These are phyloP conservation scores for Chaetodon trifascialis DNA, from an alignment of 2,113 vertebrate species.

Conservation along the genomic window DNA sequence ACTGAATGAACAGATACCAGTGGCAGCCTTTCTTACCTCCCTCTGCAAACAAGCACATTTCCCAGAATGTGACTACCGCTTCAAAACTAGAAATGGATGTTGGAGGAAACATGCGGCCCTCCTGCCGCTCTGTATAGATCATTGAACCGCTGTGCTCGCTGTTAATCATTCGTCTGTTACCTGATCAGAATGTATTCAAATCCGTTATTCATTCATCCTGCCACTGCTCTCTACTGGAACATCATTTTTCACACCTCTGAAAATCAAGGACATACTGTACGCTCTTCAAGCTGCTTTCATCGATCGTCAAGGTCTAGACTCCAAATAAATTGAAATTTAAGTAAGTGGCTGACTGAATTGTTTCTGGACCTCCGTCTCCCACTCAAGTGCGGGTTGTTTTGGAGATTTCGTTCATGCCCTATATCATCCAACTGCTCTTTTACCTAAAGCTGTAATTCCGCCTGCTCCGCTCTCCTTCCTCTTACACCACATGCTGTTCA, in stretches of 20 bases:
- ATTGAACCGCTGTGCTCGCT: neutral
- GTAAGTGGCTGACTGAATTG: constrained; percentile 13
- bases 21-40: neutral
- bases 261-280: constrained; percentile 16
- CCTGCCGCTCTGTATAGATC: neutral
- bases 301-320: constrained; percentile 14
- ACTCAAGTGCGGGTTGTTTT: neutral
- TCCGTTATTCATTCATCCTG: neutral
- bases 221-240: neutral
- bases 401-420: neutral
- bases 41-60: neutral
- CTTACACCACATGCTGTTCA: constrained; percentile 31
- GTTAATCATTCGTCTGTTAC: neutral
- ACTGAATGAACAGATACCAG: neutral
- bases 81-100: neutral
- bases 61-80: neutral
- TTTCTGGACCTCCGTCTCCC: constrained; percentile 3
- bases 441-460: constrained; percentile 39
- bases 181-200: neutral
- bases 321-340: neutral
- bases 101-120: neutral
- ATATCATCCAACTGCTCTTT: constrained; percentile 28
- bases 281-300: constrained; percentile 2
- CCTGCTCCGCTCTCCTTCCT: constrained; percentile 11
- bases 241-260: constrained; percentile 16